Evolutionary conservation across 1,140 invertebrate genomes (phyloP), one percentile per base, ranked within the genome.

Genomic region (Cherax quadricarinatus): DNA sequence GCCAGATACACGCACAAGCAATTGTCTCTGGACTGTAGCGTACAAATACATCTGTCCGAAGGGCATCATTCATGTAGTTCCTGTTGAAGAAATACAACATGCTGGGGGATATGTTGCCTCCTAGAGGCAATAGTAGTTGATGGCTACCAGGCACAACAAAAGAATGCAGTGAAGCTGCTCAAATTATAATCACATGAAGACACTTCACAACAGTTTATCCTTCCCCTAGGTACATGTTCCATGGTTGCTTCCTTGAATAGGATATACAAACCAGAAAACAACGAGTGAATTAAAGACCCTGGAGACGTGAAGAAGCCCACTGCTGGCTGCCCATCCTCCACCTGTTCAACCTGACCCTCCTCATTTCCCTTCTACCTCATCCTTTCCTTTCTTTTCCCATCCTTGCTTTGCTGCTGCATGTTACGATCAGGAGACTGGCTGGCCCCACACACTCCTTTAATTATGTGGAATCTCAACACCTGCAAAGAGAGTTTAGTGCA

Each of bases 21-120:
- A 99, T 99, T 0, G 98, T 98, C 95, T 99, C 99, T 0, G 99
- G 99, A 89, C 97, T 97, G 95, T 98, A 99, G 88, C 98, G 96
- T 94, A 99, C 97, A 95, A 99, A 99, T 0, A 99, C 98, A 95
- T 99, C 98, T 0, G 99, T 99, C 60, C 99, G 96, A 41, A 99
- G 95, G 16, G 99, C 98, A 95, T 99, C 99, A 95, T 99, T 99
- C 99, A 99, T 99, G 95, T 99, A 99, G 95, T 99, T 99, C 97
- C 97, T 97, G 94, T 49, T 93, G 78, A 94, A 41, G 94, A 94
- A 94, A 93, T 94, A 91, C 93, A 48, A 83, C 53, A 49, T 82
- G 86, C 81, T 92, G 91, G 86, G 79, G 86, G 79, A 48, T 57
- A 51, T 83, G 70, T 49, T 21, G 60, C 81, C 81, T 78, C 7